Base-by-base conservation (phyloP, 2,888 invertebrate species). In the Bugulina stolonifera region DNA sequence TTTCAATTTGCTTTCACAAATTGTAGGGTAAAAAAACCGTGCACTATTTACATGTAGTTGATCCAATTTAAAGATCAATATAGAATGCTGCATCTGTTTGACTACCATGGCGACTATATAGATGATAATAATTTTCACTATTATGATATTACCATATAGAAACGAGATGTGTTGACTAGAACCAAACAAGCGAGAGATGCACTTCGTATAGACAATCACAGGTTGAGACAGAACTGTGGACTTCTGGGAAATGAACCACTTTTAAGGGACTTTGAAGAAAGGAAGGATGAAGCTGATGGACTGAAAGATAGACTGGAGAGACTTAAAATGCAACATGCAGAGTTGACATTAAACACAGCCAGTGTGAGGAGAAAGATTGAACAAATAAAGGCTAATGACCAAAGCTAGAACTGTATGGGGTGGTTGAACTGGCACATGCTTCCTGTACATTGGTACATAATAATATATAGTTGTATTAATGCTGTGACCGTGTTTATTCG, bases 191-290 rank as follows among this genome's bases (percentile, higher is more conserved):
- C 83, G 18, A 78, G 87, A 43, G 87, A 87, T 76, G 78, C 78
- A 1, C 81, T 85, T 72, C 79, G 87, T 72, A 80, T 80, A 23
- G 84, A 84, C 76, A 85, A 85, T 58, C 81, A 82, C 32, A 81
- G 81, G 73, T 76, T 87, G 71, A 79, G 83, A 70, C 83, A 85
- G 74, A 85, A 84, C 72, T 85, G 86, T 74, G 88, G 88, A 22
- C 80, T 88, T 35, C 79, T 88, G n/a, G 86, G 86, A 0, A 86
- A 87, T 77, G 83, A 85, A 72, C 82, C 83, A 18, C 78, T 88
- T 69, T 77, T 88, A 27, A 76, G 82, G 70, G 87, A 88, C 77
- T 87, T 86, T 82, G 86, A 87, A 77, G 81, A 83, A 73, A 76
- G 83, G 72, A 81, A 83, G 70, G 83, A 84, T 57, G 80, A 82